Evolutionary conservation across 2,888 invertebrate species (phyloP).

Genomic region (Germaria angustata): DNA sequence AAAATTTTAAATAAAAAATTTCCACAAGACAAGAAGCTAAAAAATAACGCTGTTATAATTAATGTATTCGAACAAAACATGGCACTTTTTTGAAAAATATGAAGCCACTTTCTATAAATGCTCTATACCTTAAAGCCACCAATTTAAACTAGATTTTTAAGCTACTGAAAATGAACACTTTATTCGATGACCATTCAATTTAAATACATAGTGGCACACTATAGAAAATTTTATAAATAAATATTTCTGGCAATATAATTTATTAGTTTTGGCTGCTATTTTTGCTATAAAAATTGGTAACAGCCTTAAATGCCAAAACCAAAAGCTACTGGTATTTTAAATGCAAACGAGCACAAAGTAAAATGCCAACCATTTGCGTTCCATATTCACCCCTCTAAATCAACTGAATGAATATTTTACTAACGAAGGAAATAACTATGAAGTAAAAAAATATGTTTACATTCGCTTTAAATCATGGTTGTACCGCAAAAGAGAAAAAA

Average conservation of each 20-base stretch:
- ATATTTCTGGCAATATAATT: constrained; percentile 44
- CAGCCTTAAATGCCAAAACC: constrained; percentile 76
- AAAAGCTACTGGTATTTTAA: constrained; percentile 76
- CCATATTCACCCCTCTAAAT: neutral
- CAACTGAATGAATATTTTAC: neutral
- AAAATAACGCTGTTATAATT: neutral
- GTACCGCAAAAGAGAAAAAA: neutral
- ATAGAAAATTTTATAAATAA: constrained; percentile 17
- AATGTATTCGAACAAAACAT: neutral
- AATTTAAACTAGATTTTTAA: constrained; percentile 23
- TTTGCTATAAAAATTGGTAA: constrained; percentile 76
- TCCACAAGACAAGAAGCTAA: neutral
- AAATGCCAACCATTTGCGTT: constrained; percentile 19
- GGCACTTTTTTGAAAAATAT: neutral
- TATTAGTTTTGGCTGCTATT: constrained; percentile 67
- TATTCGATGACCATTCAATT: constrained; percentile 47
- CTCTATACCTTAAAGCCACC: constrained; percentile 58
- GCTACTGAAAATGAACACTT: constrained; percentile 47
- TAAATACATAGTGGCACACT: neutral
- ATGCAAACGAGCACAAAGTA: neutral
- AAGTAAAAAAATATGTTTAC: neutral
- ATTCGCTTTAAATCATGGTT: constrained; percentile 34
- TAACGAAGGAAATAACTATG: constrained; percentile 11
- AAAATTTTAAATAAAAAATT: neutral
- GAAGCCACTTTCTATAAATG: constrained; percentile 41